Base-by-base conservation (phyloP, 2,888 invertebrate genomes). In the Tinea trinotella region DNA sequence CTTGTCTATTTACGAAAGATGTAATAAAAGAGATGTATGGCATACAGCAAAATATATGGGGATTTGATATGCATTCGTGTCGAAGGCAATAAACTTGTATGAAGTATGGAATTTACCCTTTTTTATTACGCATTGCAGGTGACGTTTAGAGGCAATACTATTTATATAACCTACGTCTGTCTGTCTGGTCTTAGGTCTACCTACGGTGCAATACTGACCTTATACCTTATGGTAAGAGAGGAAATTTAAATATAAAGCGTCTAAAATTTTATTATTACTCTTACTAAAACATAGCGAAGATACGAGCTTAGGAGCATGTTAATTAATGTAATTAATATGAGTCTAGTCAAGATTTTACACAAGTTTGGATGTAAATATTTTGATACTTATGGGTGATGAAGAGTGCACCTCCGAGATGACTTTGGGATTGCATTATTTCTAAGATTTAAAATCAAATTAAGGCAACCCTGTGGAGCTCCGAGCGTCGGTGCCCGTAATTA, bases 371-470 rank as follows among this genome's bases (percentile, higher is more conserved):
- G n/a, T 30, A 30, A n/a, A 30, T 30, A 30, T 30, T 2, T 44
- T 44, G 52, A 52, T 30, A 22, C 22, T 5, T 7, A 30, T 10
- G 30, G 30, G 30, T 7, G 30, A 30, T 30, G 30, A 30, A 30
- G 13, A 40, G 40, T 54, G 53, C 53, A 44, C 19, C 36, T 24
- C 19, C 34, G 2, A 53, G 22, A 53, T 40, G 53, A 53, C 53
- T 40, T 40, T 18, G 12, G 40, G 15, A 64, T 63, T 70, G 67
- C 70, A 70, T 71, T 68, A 74, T 72, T 71, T 68, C 74, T 70
- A 73, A 73, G 69, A 65, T 68, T 73, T 70, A 71, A 77, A 82
- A 77, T 76, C 68, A 75, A 79, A 81, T 80, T 78, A 77, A 64
- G 61, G 61, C 63, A 59, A 62, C 54, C 54, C 55, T 56, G 57